Evolutionary conservation across 2,797 vertebrate genomes (phyloP), one percentile per base, ranked within the genome.

Genomic region (Poliocrania exsul): DNA sequence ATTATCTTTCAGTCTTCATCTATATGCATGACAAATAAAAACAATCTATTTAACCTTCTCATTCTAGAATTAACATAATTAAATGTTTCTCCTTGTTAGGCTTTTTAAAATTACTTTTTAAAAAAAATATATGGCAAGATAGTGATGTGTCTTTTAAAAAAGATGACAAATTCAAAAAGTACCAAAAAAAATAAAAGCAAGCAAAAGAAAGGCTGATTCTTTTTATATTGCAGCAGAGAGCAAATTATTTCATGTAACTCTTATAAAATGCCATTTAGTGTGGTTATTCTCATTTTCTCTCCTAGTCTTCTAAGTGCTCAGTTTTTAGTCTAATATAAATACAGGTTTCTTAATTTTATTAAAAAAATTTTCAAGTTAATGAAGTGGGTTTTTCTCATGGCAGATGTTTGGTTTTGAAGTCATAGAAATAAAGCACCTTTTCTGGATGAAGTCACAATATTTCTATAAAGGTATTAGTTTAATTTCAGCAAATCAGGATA

Each of bases 31-130:
- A 60, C n/a, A 90, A 85, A 57, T 57, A 33, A 24, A 67, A 79
- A 85, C 4, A 70, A 46, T 56, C 4, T 50, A 54, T 42, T 67
- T 38, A 20, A 85, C 42, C 19, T 28, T 69, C 33, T 86, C 4
- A 31, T 0, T 47, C 26, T 20, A 19, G 49, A 16, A 9, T 61
- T 78, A 79, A 23, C 23, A 16, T 66, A 0, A 0, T n/a, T 75
- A 61, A 10, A 37, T 60, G 4, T 78, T 85, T 89, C 8, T 77
- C 9, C 12, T 46, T 54, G 13, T 33, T 77, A 5, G 16, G 1
- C 51, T 82, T 62, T 70, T 85, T 40, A 26, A 70, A 42, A 73
- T 31, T 71, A 16, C 2, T 15, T 53, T 50, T 47, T 50, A 6
- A 2, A 49, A 42, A 85, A 81, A 18, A 23, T 20, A 15, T n/a